Evolutionary conservation across 2,113 vertebrate species (phyloP), one percentile per base, ranked within the genome.

Genomic region (Ivindomyrus marchei): DNA sequence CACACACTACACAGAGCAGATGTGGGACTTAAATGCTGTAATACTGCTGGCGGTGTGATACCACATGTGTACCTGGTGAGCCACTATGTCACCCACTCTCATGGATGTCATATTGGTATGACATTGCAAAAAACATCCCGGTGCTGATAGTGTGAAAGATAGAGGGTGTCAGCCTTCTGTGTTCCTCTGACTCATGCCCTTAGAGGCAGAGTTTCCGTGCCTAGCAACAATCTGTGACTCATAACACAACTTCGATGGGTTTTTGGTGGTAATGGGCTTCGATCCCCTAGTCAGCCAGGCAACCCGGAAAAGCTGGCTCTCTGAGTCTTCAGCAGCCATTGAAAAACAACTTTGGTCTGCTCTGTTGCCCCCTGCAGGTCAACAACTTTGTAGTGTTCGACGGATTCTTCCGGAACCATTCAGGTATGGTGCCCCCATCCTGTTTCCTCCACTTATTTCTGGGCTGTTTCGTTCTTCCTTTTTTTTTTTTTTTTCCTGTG

Each of bases 301-400:
- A 3, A 2, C 70, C 36, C 0, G 31, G n/a, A 39, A 77, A 80
- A 80, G 74, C 31, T 7, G 36, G 0, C 13, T 7, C 4, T 39
- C 70, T 31, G 2, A 27, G 2, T 19, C n/a, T 53, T 27, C 49
- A 8, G 49, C 53, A 15, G 85, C 24, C 27, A 15, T 88, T 66
- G 31, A 21, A 47, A 74, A 74, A 80, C 8, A 85, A 24, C 56
- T 77, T 31, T 85, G 15, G 15, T 24, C 11, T 39, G 8, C 27
- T 24, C 66, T 47, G 36, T 39, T 17, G 19, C 88, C 13, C 50
- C 52, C 77, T 90, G 39, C 88, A 98, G 98, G 97, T 97, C 90
- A 98, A 98, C 94, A 98, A 98, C 95, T 98, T 98, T 93, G 97
- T 98, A 93, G 97, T 98, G 89, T 98, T 98, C 84, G 96, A 97